Percentiles rank a stretch among this genome's conserved stretches.
phyloP scores from a whole-genome alignment of 2,797 vertebrate genomes.

The Ctenosaura bakeri region DNA sequence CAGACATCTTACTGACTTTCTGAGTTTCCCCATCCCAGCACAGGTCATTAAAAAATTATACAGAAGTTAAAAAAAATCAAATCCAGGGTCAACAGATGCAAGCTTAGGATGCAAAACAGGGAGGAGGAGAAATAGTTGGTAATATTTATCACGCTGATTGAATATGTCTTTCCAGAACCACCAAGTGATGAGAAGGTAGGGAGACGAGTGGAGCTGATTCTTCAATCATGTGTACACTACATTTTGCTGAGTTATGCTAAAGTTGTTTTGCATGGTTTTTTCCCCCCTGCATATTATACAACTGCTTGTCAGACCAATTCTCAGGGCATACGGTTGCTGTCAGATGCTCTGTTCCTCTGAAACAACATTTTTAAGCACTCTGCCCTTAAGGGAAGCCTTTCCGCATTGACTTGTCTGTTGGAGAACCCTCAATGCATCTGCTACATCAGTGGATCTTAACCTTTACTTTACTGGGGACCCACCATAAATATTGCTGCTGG shows the following conservation, averaged over 20 bases:
- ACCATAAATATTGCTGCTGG: too few species aligned
- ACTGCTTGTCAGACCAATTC: background rate
- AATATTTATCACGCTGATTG: background rate
- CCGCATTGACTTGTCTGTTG: background rate
- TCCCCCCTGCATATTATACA: background rate
- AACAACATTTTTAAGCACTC: background rate
- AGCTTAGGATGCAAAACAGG: background rate
- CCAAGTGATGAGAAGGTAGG: fast-evolving
- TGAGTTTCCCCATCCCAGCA: background rate
- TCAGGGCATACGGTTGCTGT: background rate
- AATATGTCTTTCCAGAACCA: background rate
- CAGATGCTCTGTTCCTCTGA: background rate
- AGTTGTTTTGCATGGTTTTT: background rate
- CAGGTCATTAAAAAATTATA: background rate
- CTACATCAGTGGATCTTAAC: too few species aligned
- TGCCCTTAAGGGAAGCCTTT: background rate
- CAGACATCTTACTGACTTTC: background rate
- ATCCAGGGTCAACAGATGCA: background rate
- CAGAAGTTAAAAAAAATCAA: background rate
- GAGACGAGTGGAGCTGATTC: background rate
- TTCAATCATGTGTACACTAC: background rate
- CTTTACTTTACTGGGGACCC: too few species aligned
- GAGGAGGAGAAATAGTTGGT: background rate
- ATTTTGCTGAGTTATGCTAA: background rate
- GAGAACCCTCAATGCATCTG: background rate